Evolutionary conservation across 2,797 vertebrate species (phyloP), one percentile per base, ranked within the genome.

Genomic region (Bradypodion pumilum): DNA sequence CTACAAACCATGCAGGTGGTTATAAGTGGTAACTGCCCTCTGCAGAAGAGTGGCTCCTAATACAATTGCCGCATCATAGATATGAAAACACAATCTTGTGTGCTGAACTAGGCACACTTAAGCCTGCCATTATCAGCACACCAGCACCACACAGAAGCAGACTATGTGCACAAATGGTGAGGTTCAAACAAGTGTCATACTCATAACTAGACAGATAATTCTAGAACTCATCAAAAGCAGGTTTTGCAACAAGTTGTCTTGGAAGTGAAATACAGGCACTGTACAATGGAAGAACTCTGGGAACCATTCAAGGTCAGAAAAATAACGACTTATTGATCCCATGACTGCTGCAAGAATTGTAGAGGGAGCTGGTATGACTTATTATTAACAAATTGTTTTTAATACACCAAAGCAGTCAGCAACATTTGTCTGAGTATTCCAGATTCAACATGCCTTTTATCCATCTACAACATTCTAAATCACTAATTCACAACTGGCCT

Each of bases 341-440:
- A 60, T 32, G 29, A 29, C 56, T 44, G 10, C 32, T 37, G 82
- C 29, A 72, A 74, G n/a, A 46, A 74, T 44, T 6, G 60, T 29
- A 73, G 10, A 73, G 5, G 12, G 32, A 76, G 29, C 44, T 77
- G 9, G 37, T 70, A 49, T 70, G 68, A 4, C 44, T 83, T 66
- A 59, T 69, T 69, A 59, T 69, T 77, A 44, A 60, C 13, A 84
- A 72, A 44, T 44, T 19, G 9, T 49, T 42, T 9, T 73, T 90
- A 84, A 25, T 89, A 89, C 93, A 90, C 92, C 89, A 92, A 92
- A 90, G 89, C 91, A 92, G 88, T 88, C 88, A 81, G 63, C 37
- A 76, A 66, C 46, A 79, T 82, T 29, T 27, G 27, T 62, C 44
- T 37, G 44, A 83, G 46, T 56, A 69, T 32, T 74, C n/a, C n/a